phyloP scores from a whole-genome alignment of 1,140 invertebrate species.

The Asbolus verrucosus region DNA sequence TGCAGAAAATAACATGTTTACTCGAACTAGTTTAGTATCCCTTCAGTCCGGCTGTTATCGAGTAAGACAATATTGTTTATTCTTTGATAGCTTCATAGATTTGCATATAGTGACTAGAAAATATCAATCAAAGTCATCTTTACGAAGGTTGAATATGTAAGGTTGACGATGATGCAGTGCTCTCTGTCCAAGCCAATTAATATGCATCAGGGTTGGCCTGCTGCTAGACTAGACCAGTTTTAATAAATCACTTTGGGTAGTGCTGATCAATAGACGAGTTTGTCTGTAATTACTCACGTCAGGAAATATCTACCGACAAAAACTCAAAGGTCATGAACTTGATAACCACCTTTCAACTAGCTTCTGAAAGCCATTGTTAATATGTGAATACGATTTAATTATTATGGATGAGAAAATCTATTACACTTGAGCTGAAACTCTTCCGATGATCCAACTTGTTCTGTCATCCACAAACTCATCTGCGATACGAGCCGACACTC shows the following conservation, averaged over 20 bases:
- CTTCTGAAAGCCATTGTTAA: conserved; percentile 2
- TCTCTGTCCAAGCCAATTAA: conserved; percentile 42
- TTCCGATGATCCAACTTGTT: no score
- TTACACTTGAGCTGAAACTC: no score
- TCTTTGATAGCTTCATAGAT: background rate
- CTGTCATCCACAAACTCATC: no score
- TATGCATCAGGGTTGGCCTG: conserved; percentile 37
- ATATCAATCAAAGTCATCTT: conserved; percentile 43
- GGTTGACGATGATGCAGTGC: conserved; percentile 42
- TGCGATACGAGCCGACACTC: no score
- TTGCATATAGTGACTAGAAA: conserved; percentile 12
- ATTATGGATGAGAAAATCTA: conserved; percentile 2
- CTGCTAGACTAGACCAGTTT: conserved; percentile 34
- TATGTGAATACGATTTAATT: conserved; percentile 17
- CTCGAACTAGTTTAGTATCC: no score
- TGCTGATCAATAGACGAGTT: conserved; percentile 41
- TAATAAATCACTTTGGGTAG: conserved; percentile 44
- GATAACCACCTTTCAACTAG: conserved; percentile 24
- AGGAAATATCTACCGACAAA: conserved; percentile 26
- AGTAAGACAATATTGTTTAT: conserved; percentile 7
- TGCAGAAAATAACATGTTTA: no score
- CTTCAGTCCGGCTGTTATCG: no score
- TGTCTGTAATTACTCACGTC: conserved; percentile 38
- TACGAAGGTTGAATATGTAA: conserved; percentile 4
- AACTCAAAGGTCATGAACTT: conserved; percentile 26